Percentiles rank a stretch among this genome's conserved stretches.
Conservation (phyloP, 1,140 invertebrate species). For the Drosophila guanche region DNA sequence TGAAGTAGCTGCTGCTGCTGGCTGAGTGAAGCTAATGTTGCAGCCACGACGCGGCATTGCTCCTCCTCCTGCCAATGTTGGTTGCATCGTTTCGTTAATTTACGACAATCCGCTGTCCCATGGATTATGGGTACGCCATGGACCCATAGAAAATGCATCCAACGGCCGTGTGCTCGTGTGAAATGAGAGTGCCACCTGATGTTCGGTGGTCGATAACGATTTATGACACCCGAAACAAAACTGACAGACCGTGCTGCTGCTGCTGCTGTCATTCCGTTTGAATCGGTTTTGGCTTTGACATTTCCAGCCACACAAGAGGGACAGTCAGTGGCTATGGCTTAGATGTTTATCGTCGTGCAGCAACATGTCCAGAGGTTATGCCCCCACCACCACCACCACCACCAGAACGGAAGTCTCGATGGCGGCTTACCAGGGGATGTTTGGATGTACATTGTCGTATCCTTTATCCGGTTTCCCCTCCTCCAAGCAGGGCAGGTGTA, state of each 20-base stretch:
- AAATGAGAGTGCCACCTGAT: slow-evolving; percentile 79
- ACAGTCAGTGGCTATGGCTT: slow-evolving; percentile 49
- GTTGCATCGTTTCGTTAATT: slow-evolving; percentile 60
- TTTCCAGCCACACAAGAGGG: slow-evolving; percentile 46
- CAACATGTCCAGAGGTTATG: slow-evolving; percentile 1
- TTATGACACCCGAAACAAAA: slow-evolving; percentile 73
- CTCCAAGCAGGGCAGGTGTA: slow-evolving; percentile 33
- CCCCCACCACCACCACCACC: no score
- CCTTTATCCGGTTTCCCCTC: slow-evolving; percentile 13
- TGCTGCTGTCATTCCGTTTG: slow-evolving; percentile 30
- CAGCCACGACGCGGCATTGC: slow-evolving; percentile 24
- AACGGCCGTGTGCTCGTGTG: slow-evolving; percentile 13
- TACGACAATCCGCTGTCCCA: slow-evolving; percentile 70
- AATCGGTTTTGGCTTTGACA: slow-evolving; percentile 39
- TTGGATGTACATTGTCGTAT: slow-evolving; percentile 4
- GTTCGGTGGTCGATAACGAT: slow-evolving; percentile 82
- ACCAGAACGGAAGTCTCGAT: slow-evolving; percentile 62
- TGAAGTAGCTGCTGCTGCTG: slow-evolving; percentile 45
- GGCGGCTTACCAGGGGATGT: slow-evolving; percentile 29
- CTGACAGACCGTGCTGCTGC: slow-evolving; percentile 28
- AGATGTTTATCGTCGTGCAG: slow-evolving; percentile 67
- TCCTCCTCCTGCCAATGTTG: slow-evolving; percentile 18
- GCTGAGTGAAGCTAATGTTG: slow-evolving; percentile 65
- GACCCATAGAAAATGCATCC: slow-evolving; percentile 52
- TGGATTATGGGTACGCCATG: slow-evolving; percentile 43